Percentiles rank a stretch among this genome's conserved stretches.
Evolutionary conservation across 2,797 vertebrate species (phyloP).

Genomic region (Fundulus diaphanus): DNA sequence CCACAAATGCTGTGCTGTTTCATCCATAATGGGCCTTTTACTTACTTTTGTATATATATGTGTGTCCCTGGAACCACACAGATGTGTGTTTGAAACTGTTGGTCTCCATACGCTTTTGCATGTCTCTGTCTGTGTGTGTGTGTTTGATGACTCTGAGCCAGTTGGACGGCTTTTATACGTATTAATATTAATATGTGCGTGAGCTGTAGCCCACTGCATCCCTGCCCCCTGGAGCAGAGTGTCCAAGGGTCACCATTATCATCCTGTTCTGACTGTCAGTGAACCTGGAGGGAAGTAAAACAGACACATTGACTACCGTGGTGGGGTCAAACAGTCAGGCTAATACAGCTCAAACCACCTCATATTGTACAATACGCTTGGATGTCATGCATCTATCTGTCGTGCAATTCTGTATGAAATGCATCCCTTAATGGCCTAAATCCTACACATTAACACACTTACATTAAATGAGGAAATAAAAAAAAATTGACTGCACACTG

Average conservation of each 20-base stretch:
- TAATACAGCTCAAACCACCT: constrained; percentile 69
- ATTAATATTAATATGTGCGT: constrained; percentile 87
- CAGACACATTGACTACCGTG: constrained; percentile 45
- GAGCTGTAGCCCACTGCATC: constrained; percentile 76
- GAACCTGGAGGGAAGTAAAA: constrained; percentile 69
- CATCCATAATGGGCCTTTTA: constrained; percentile 85
- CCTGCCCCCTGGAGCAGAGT: constrained; percentile 75
- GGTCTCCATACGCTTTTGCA: constrained; percentile 38
- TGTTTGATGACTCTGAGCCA: constrained; percentile 77
- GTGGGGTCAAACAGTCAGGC: constrained; percentile 77
- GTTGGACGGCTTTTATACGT: constrained; percentile 82
- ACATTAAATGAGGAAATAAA: neutral
- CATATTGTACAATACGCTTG: constrained; percentile 40
- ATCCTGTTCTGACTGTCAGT: constrained; percentile 67
- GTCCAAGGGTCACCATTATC: constrained; percentile 82
- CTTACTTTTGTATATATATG: constrained; percentile 72
- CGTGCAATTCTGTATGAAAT: constrained; percentile 43
- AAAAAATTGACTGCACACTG: neutral
- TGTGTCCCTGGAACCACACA: constrained; percentile 42
- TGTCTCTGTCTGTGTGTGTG: constrained; percentile 42
- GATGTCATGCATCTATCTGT: constrained; percentile 47
- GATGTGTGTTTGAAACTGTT: constrained; percentile 3
- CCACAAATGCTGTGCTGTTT: constrained; percentile 72
- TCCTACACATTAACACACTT: constrained; percentile 23
- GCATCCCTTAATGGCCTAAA: constrained; percentile 30